These are phyloP conservation scores for Cyprinodon tularosa DNA, from an alignment of 2,113 vertebrate genomes.

Conservation along the genomic window DNA sequence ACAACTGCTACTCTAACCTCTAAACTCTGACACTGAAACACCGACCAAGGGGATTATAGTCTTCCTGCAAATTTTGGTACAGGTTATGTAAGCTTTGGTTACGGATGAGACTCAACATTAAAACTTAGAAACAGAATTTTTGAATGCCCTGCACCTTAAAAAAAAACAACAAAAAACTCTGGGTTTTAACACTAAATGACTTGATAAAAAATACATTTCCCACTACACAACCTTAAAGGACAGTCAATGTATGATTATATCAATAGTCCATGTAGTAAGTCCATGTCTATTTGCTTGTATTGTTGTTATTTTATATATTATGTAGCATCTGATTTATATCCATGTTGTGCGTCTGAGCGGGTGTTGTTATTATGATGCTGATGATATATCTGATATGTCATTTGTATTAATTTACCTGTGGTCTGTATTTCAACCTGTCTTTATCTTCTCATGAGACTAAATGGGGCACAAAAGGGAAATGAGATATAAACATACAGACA, in stretches of 20 bases:
- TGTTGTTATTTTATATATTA: slow-evolving; percentile 57
- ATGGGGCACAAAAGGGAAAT: slow-evolving; percentile 18
- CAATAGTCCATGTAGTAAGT: slow-evolving; percentile 82
- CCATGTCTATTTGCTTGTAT: slow-evolving; percentile 65
- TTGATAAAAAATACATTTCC: neutral
- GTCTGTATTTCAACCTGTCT: slow-evolving; percentile 32
- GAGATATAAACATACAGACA: neutral
- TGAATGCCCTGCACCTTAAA: neutral
- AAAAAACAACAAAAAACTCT: neutral
- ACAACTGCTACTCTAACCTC: slow-evolving; percentile 29
- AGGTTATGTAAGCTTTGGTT: slow-evolving; percentile 1
- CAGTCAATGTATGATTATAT: slow-evolving; percentile 70
- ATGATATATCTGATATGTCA: slow-evolving; percentile 19
- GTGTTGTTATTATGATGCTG: slow-evolving; percentile 8
- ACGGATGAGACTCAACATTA: neutral
- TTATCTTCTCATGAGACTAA: slow-evolving; percentile 47
- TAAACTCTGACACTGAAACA: neutral
- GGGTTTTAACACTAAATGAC: slow-evolving; percentile 9
- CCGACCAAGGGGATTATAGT: slow-evolving; percentile 7
- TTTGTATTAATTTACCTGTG: slow-evolving; percentile 48
- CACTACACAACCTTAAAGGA: slow-evolving; percentile 36
- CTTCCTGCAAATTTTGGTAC: slow-evolving; percentile 33
- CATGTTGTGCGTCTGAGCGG: slow-evolving; percentile 28
- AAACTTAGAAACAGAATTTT: neutral
- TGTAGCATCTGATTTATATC: slow-evolving; percentile 55